Base-by-base conservation (phyloP, 1,140 invertebrate genomes). In the Bombus vancouverensis region DNA sequence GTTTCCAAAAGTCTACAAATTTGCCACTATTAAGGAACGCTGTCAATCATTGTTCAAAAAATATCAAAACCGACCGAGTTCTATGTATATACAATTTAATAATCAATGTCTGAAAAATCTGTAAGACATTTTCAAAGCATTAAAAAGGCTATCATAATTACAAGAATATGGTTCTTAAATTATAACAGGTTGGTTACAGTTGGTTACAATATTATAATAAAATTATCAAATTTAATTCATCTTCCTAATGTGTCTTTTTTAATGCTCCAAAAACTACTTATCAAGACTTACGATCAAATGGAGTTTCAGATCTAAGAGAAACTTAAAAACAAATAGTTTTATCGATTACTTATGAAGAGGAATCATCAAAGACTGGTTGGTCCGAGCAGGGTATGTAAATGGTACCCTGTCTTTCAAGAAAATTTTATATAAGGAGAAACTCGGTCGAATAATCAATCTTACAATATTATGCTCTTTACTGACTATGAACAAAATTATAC, bases 361-460 rank as follows among this genome's bases (percentile, higher is more conserved):
- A 47, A 85, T 42, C 59, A n/a, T 83, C 9, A 39, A 80, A 53
- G 39, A 71, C 34, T 79, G 57, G 68, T 59, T 81, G 57, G 37
- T 85, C n/a, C 62, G 32, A 66, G n/a, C 84, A 81, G 47, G 37
- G 44, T 85, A 85, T 85, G 84, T 85, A 85, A 85, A 87, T 66
- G 80, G 79, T 89, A 85, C 66, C 81, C 81, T 81, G 71, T 65
- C 47, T 47, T 53, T 28, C 37, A 13, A 68, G 37, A 76, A 85
- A 65, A 70, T 85, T 77, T 82, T 12, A 73, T 81, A 77, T 32
- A 47, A 75, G 65, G 86, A 53, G 25, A 78, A 47, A 83, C 83
- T 80, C 81, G 87, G 81, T 78, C 82, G 59, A 79, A 79, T 42
- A 59, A 76, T 72, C 59, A 75, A 86, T 66, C 59, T 47, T 87